A percentile compares a stretch with the other conserved stretches of the same genome.
phyloP scores from a whole-genome alignment of 2,113 vertebrate genomes.

The Megaptera novaeangliae region DNA sequence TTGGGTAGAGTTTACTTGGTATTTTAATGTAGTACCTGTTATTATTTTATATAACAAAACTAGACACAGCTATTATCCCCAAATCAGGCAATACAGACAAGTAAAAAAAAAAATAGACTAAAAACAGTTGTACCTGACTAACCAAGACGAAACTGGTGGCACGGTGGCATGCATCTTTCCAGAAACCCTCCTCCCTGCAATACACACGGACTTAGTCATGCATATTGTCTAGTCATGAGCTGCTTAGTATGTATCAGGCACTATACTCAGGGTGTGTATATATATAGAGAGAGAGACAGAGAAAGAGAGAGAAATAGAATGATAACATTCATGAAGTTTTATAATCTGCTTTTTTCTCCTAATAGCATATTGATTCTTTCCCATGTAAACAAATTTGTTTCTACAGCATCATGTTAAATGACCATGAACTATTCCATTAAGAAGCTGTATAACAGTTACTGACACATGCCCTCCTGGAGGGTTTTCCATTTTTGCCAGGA shows the following conservation, averaged over 20 bases:
- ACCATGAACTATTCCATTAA: too few species aligned
- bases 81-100: neutral
- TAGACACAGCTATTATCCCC: neutral
- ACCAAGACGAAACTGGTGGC: neutral
- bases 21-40: neutral
- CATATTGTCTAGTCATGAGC: accelerated
- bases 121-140: neutral
- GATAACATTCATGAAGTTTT: neutral
- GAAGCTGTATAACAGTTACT: too few species aligned
- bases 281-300: too few species aligned
- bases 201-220: accelerated
- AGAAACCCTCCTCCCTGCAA: neutral
- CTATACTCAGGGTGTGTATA: accelerated
- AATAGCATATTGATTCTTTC: neutral
- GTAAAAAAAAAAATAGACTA: neutral
- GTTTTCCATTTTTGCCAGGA: accelerated
- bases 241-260: accelerated
- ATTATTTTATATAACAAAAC: neutral
- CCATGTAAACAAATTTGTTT: neutral
- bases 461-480: accelerated
- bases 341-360: neutral
- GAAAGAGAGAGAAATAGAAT: neutral
- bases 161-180: accelerated
- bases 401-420: neutral
- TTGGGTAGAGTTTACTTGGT: neutral